Evolutionary conservation across 2,888 invertebrate genomes (phyloP).

Genomic region (Congeria kusceri): DNA sequence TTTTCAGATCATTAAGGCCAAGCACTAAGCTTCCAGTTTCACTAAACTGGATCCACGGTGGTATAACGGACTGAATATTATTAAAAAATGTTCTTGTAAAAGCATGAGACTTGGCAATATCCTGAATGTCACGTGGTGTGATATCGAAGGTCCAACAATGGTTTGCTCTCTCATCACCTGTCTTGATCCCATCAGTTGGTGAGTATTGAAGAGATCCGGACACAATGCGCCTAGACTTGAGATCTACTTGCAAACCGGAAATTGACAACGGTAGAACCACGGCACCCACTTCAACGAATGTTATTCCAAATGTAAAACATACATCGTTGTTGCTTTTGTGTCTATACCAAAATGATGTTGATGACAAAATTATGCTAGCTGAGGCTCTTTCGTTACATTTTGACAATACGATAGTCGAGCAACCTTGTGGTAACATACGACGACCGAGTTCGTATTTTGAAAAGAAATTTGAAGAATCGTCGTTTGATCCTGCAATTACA

Average conservation of each 20-base stretch:
- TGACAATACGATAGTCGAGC: slow-evolving; percentile 15
- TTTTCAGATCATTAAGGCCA: slow-evolving; percentile 39
- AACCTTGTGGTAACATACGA: slow-evolving; percentile 19
- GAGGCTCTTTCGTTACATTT: slow-evolving; percentile 27
- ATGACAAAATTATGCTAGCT: slow-evolving; percentile 18
- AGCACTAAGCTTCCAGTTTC: slow-evolving; percentile 12
- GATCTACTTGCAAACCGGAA: slow-evolving; percentile 16
- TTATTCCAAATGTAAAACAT: slow-evolving; percentile 29
- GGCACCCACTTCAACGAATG: slow-evolving; percentile 24
- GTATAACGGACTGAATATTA: slow-evolving; percentile 21
- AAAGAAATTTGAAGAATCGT: not conserved
- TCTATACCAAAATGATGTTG: slow-evolving; percentile 39
- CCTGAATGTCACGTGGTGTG: slow-evolving; percentile 36
- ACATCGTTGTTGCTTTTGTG: not conserved
- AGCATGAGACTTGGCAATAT: slow-evolving; percentile 39
- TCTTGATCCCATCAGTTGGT: slow-evolving; percentile 4
- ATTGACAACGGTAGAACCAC: slow-evolving; percentile 32
- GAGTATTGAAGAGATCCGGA: not conserved
- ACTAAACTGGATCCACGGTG: slow-evolving; percentile 37
- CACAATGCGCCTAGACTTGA: not conserved
- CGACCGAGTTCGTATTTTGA: slow-evolving; percentile 3
- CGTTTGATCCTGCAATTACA: too few species aligned
- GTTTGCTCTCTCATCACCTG: slow-evolving; percentile 3
- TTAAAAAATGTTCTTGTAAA: slow-evolving; percentile 38
- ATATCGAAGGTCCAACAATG: slow-evolving; percentile 41